Conservation (phyloP, 2,797 vertebrate species). For the Micropoecilia bifurca region DNA sequence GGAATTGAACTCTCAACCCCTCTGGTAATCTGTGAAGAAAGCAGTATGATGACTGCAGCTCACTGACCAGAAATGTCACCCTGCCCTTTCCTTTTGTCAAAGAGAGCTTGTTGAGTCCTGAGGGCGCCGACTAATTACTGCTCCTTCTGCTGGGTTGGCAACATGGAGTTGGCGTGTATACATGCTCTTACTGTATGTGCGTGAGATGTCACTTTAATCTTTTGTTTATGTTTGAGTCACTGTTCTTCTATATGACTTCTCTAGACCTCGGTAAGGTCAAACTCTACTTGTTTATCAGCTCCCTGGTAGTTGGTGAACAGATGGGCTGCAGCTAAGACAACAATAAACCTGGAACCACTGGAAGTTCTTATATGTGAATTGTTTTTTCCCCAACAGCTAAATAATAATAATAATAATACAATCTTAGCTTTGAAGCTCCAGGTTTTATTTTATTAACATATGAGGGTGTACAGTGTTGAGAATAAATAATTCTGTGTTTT, state of each 20-base stretch:
- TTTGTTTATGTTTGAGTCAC: constrained; percentile 30
- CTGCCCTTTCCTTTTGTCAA: constrained; percentile 80
- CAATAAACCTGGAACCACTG: constrained; percentile 14
- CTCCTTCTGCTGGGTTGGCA: constrained; percentile 59
- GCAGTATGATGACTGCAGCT: constrained; percentile 50
- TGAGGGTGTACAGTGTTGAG: background rate
- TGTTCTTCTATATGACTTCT: constrained; percentile 50
- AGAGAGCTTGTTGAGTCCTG: constrained; percentile 69
- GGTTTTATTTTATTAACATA: background rate
- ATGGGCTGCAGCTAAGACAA: constrained; percentile 58
- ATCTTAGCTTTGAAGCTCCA: background rate
- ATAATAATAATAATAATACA: background rate
- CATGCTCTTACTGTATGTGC: constrained; percentile 33
- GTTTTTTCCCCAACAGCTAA: background rate
- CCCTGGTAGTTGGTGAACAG: constrained; percentile 37
- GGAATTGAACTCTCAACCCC: constrained; percentile 76
- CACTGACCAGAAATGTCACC: constrained; percentile 80
- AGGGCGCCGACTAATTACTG: constrained; percentile 78
- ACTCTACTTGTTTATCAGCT: constrained; percentile 47
- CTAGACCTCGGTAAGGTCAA: constrained; percentile 59
- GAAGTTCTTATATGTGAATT: constrained; percentile 1
- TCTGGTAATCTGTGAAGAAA: constrained; percentile 72
- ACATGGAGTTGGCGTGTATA: constrained; percentile 25
- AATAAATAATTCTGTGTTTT: too few relatives aligned
- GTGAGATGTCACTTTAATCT: constrained; percentile 44